phyloP scores from a whole-genome alignment of 2,888 invertebrate genomes.

The Mesorhabditis sp. region DNA sequence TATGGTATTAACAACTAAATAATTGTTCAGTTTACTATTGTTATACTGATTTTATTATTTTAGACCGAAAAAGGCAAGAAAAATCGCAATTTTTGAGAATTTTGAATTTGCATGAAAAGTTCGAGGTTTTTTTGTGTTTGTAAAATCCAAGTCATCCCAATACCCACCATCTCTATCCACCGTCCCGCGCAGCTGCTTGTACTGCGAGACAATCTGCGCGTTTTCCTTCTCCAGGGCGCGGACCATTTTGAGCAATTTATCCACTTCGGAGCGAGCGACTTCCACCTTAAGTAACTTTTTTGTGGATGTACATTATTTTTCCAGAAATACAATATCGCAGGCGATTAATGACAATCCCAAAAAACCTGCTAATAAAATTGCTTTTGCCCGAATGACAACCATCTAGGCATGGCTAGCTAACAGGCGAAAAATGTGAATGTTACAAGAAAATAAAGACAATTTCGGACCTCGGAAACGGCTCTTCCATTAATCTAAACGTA shows the following conservation, averaged over 20 bases:
- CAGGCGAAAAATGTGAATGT: no score
- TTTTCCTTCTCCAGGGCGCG: slow-evolving; percentile 60
- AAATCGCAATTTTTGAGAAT: neutral
- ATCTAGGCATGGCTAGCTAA: no score
- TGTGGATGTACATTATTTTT: neutral
- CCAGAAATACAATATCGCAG: slow-evolving; percentile 9
- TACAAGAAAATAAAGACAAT: no score
- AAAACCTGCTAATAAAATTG: no score
- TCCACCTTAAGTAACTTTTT: slow-evolving; percentile 38
- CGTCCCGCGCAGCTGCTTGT: slow-evolving; percentile 22
- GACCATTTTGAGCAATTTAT: slow-evolving; percentile 60
- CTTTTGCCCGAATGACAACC: no score
- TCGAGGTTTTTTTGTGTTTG: no score
- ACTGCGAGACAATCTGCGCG: slow-evolving; percentile 24
- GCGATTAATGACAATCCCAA: neutral
- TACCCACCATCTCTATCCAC: slow-evolving; percentile 6
- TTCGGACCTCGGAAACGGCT: no score
- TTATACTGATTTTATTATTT: neutral
- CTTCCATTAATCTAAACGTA: no score
- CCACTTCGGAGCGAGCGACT: slow-evolving; percentile 58
- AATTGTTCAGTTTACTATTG: no score
- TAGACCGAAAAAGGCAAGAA: neutral
- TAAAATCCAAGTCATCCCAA: neutral
- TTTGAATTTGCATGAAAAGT: neutral
- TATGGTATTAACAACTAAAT: no score